phyloP scores from a whole-genome alignment of 2,797 vertebrate species.

The Percopsis omiscomaycus region DNA sequence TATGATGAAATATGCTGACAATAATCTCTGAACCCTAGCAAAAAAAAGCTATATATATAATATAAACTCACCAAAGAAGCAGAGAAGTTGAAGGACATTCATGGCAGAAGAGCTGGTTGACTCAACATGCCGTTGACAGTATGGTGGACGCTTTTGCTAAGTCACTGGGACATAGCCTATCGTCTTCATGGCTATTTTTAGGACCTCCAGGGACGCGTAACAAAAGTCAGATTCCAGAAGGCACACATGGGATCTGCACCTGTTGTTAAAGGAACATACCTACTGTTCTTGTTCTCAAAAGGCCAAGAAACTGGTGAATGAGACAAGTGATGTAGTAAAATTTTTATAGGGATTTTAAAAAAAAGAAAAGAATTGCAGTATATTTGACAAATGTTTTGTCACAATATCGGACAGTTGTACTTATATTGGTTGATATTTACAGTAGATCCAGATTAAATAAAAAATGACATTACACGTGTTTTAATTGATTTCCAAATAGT shows the following conservation, averaged over 20 bases:
- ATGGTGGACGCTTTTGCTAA: constrained; percentile 55
- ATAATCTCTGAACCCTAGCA: constrained; percentile 23
- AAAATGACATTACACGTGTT: constrained; percentile 10
- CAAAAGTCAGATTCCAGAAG: constrained; percentile 69
- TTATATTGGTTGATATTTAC: no score
- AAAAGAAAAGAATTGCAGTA: neutral
- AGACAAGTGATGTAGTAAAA: neutral
- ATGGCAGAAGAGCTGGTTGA: constrained; percentile 28
- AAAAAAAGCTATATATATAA: constrained; percentile 26
- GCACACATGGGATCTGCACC: constrained; percentile 65
- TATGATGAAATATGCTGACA: constrained; percentile 10
- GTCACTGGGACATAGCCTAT: constrained; percentile 66
- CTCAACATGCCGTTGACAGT: constrained; percentile 55
- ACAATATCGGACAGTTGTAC: no score
- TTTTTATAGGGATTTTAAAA: neutral
- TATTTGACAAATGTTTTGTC: no score
- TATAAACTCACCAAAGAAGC: constrained; percentile 65
- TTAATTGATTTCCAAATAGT: constrained; percentile 37
- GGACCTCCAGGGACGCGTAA: constrained; percentile 56
- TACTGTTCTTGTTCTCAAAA: constrained; percentile 22
- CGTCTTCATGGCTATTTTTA: constrained; percentile 77
- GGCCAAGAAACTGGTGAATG: constrained; percentile 4
- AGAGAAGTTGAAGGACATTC: constrained; percentile 35
- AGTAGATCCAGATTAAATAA: neutral
- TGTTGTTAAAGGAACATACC: constrained; percentile 68